These are phyloP conservation scores for Zelostemma sp. DNA, from an alignment of 1,140 invertebrate species.

Conservation along the genomic window DNA sequence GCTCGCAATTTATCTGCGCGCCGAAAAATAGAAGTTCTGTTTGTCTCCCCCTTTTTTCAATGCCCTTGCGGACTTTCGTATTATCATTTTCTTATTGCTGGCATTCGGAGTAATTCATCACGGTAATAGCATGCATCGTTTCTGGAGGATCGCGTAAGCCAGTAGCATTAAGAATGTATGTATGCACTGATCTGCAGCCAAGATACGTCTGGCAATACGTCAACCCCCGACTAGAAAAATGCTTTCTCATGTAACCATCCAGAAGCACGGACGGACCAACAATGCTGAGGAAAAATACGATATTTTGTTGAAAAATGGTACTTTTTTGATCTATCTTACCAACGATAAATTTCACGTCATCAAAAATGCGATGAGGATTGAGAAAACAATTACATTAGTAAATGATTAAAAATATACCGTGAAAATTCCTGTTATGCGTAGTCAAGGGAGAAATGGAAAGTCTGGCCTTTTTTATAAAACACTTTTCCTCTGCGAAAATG, in stretches of 20 bases:
- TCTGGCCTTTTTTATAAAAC: neutral
- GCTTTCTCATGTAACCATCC: constrained; percentile 35
- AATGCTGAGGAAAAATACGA: constrained; percentile 9
- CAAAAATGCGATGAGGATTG: neutral
- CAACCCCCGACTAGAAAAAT: constrained; percentile 52
- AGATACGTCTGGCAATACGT: constrained; percentile 60
- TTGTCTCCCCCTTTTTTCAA: constrained; percentile 7
- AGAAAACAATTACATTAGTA: neutral
- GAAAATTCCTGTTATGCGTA: neutral
- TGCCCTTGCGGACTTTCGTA: constrained; percentile 11
- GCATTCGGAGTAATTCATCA: constrained; percentile 46
- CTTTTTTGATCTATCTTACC: neutral
- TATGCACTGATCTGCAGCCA: constrained; percentile 59
- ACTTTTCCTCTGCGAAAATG: neutral
- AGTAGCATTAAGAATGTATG: constrained; percentile 57
- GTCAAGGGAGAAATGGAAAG: neutral
- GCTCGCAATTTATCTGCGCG: neutral
- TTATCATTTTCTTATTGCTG: constrained; percentile 26
- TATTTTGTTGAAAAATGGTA: constrained; percentile 4
- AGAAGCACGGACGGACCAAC: constrained; percentile 17
- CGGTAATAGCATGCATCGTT: constrained; percentile 36
- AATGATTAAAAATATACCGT: neutral
- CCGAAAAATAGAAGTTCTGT: constrained; percentile 1
- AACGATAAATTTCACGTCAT: neutral
- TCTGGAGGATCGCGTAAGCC: constrained; percentile 37